These are phyloP conservation scores for Lipotes vexillifer DNA, from an alignment of 2,113 vertebrate species.

Conservation along the genomic window DNA sequence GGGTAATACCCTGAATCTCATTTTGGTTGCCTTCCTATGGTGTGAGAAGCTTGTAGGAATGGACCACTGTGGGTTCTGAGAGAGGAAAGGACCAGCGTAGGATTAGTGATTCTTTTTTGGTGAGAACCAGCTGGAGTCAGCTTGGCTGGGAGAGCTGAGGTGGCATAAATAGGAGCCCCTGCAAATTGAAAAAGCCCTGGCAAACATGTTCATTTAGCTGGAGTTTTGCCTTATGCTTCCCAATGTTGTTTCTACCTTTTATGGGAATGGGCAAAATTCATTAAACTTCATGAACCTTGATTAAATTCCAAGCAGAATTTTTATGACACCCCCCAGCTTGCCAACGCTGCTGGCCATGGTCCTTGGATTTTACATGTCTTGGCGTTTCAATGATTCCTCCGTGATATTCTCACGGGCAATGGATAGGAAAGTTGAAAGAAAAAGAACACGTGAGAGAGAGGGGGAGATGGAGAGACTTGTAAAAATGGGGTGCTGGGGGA, in stretches of 20 bases:
- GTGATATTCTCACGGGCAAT: neutral
- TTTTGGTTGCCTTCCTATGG: neutral
- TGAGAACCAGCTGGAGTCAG: neutral
- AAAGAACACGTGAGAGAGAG: neutral
- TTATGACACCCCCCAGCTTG: neutral
- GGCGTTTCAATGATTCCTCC: neutral
- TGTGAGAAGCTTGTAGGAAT: neutral
- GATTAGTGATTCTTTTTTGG: neutral
- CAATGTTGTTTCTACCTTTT: neutral
- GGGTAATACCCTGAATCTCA: neutral
- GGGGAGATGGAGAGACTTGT: neutral
- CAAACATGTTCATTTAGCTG: neutral
- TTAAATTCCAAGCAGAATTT: slow-evolving; percentile 25
- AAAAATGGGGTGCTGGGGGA: neutral
- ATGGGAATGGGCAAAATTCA: neutral
- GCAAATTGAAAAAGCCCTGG: neutral
- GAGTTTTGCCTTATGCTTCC: neutral
- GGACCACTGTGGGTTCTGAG: neutral
- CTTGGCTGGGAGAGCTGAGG: neutral
- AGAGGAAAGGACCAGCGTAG: neutral
- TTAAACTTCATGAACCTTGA: neutral
- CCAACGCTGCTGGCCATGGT: neutral
- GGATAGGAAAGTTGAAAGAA: neutral
- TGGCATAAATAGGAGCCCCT: neutral
- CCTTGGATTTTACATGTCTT: neutral